Base-by-base conservation (phyloP, 2,797 vertebrate genomes). In the Pelochelys cantorii region DNA sequence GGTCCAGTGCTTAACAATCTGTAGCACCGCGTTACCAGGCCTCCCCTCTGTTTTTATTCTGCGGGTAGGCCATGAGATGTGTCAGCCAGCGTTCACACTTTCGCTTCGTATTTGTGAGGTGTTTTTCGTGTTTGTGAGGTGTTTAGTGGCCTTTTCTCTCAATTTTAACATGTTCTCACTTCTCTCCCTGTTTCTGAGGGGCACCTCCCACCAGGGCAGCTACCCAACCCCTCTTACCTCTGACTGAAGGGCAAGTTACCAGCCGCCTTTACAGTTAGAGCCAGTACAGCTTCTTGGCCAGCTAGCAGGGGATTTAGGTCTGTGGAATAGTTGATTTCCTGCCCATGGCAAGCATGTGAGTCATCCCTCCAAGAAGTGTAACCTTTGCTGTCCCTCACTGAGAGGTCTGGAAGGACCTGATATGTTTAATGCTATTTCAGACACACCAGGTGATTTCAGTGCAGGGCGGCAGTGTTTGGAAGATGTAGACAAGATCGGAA, bases 251-350 rank as follows among this genome's bases (percentile, higher is more conserved):
- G 94, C 94, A 94, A 84, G 85, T 90, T 96, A 96, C 95, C 94
- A 96, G 88, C 92, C 95, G 96, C 94, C 95, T 96, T 97, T 97
- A 94, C 83, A 96, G 93, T 91, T 83, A 55, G 85, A 86, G 96
- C 96, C 94, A 96, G 84, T 65, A 95, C 91, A 88, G 93, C 84
- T 90, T 22, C 89, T 95, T 96, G 95, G 95, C 89, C 88, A 95
- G 83, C 90, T 93, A 93, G 95, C 90, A 94, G 88, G 89, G 83
- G 90, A 94, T 93, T 92, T 96, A 89, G 74, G 86, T 87, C 85
- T 93, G 94, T 68, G 93, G 96, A 97, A 96, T 95, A 95, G 95
- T 95, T 96, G 96, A 93, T 80, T 85, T 85, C 57, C 59, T 94
- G 96, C 96, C 96, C 91, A 4, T 94, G 94, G 89, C 90, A 95